Evolutionary conservation across 2,113 vertebrate genomes (phyloP).

Genomic region (Dascyllus trimaculatus): DNA sequence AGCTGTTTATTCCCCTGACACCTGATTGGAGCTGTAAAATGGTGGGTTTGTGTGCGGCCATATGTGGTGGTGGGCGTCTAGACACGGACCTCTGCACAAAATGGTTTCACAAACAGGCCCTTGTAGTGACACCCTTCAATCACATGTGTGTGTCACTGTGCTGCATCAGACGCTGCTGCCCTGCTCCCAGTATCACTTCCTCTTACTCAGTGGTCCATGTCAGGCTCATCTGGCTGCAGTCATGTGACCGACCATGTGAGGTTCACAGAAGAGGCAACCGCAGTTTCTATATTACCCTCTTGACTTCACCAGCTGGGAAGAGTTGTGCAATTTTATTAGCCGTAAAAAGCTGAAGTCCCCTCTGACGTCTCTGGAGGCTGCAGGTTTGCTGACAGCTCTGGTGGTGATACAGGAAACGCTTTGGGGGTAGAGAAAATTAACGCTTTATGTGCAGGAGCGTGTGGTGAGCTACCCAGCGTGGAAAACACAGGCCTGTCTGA

Average conservation of each 20-base stretch:
- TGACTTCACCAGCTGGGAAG: not conserved
- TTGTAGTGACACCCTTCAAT: slow-evolving; percentile 28
- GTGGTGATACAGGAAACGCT: slow-evolving; percentile 62
- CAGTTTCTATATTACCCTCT: slow-evolving; percentile 28
- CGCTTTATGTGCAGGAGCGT: slow-evolving; percentile 8
- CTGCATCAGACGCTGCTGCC: slow-evolving; percentile 21
- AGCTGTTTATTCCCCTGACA: slow-evolving; percentile 11
- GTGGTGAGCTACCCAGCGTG: slow-evolving; percentile 1
- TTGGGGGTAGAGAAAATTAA: slow-evolving; percentile 10
- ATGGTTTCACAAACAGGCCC: slow-evolving; percentile 44
- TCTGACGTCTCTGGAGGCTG: not conserved
- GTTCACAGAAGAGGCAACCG: slow-evolving; percentile 10
- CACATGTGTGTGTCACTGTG: slow-evolving; percentile 7
- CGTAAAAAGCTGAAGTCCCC: slow-evolving; percentile 15
- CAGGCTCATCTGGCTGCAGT: slow-evolving; percentile 9
- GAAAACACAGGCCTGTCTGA: not conserved
- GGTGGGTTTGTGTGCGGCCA: slow-evolving; percentile 39
- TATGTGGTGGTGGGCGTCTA: slow-evolving; percentile 41
- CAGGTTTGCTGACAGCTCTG: not conserved
- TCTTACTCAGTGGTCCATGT: slow-evolving; percentile 33
- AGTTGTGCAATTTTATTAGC: slow-evolving; percentile 2
- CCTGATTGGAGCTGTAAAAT: slow-evolving; percentile 61
- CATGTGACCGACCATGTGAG: slow-evolving; percentile 30
- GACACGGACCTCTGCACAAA: slow-evolving; percentile 64
- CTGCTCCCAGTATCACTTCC: slow-evolving; percentile 66